A percentile compares a stretch with the other conserved stretches of the same genome.
These are phyloP conservation scores for Scatophagus argus DNA, from an alignment of 2,113 vertebrate species.

Conservation along the genomic window DNA sequence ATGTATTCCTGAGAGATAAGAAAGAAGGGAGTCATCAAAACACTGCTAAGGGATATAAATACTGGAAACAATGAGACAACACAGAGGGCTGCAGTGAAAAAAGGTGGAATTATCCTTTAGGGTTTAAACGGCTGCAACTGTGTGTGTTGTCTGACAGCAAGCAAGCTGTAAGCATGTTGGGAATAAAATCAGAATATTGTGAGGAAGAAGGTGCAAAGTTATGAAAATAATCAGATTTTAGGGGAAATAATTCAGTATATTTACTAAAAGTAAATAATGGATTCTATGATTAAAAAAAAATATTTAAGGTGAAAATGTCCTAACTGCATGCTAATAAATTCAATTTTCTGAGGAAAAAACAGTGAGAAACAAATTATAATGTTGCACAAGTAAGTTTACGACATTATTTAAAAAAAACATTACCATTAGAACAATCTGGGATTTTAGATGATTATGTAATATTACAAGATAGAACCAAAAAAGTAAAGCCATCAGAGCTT, in stretches of 20 bases:
- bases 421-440: too few species aligned
- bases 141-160: neutral
- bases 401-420: too few species aligned
- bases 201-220: neutral
- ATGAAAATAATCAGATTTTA: neutral
- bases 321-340: neutral
- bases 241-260: neutral
- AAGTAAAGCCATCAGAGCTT: too few species aligned
- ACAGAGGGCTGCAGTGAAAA: neutral
- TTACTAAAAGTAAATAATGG: neutral
- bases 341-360: neutral
- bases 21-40: neutral
- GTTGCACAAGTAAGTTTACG: neutral
- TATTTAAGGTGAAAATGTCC: neutral
- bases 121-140: neutral
- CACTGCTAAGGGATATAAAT: neutral
- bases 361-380: too few species aligned
- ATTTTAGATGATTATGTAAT: too few species aligned
- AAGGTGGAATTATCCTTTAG: neutral
- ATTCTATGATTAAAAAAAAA: too few species aligned
- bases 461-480: too few species aligned
- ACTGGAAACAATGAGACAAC: neutral
- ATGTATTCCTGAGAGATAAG: constrained; percentile 91
- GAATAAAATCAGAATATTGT: too few species aligned
- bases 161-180: too few species aligned